phyloP scores from a whole-genome alignment of 2,888 invertebrate genomes.

The Leucophenga maculata region DNA sequence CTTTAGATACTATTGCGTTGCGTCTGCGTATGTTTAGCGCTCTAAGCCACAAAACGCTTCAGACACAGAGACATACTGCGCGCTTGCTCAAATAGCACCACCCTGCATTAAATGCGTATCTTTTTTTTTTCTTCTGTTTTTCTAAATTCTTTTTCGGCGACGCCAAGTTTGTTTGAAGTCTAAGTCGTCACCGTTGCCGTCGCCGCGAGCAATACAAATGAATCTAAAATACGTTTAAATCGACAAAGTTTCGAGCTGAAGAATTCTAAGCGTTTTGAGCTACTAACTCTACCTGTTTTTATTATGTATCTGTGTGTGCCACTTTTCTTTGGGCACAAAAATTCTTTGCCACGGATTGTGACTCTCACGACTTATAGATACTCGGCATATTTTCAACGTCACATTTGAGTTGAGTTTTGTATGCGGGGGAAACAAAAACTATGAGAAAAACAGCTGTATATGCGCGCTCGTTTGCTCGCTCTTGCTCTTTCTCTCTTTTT shows the following conservation, averaged over 20 bases:
- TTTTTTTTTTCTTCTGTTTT: too few species aligned
- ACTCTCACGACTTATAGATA: neutral
- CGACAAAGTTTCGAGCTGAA: conserved; percentile 25
- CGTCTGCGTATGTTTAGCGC: neutral
- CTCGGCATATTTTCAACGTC: neutral
- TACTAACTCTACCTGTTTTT: conserved; percentile 37
- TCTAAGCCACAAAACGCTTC: neutral
- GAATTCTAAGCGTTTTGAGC: conserved; percentile 10
- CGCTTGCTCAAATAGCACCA: too few species aligned
- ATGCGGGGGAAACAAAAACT: conserved; percentile 48
- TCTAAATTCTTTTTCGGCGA: neutral
- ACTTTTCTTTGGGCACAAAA: neutral
- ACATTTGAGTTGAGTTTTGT: conserved; percentile 35
- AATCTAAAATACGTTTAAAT: conserved; percentile 11
- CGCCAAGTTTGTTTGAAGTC: neutral
- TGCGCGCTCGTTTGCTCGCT: neutral
- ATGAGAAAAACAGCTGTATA: conserved; percentile 26
- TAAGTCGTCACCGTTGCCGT: neutral
- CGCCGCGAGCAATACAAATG: too few species aligned
- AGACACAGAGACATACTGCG: too few species aligned
- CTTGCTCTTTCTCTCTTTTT: neutral
- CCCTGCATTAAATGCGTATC: conserved; percentile 1
- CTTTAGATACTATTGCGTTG: too few species aligned
- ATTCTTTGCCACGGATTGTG: too few species aligned
- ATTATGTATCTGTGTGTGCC: conserved; percentile 39